Conservation (phyloP, 2,888 invertebrate species). For the Nomada fucata region DNA sequence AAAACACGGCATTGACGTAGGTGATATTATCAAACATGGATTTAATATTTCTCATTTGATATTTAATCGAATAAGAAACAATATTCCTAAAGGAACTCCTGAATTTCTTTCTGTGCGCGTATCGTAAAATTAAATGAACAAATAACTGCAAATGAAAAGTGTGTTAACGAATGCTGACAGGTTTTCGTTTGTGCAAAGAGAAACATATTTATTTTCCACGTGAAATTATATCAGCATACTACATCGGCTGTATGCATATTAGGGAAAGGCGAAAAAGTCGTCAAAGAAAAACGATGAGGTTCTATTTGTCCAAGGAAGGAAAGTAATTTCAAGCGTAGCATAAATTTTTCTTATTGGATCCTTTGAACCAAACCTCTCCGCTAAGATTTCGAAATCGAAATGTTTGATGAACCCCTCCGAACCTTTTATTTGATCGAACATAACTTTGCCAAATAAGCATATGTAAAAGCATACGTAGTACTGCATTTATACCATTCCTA, state of each 20-base stretch:
- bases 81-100: too few species aligned
- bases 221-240: background rate
- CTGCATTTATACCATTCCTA: too few species aligned
- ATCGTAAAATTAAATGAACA: too few species aligned
- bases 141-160: too few species aligned
- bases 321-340: constrained; percentile 11
- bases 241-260: background rate
- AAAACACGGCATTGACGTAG: too few species aligned
- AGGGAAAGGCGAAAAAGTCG: background rate
- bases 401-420: constrained; percentile 9
- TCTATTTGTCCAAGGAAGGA: background rate
- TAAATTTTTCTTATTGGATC: constrained; percentile 14
- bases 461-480: too few species aligned
- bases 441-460: background rate
- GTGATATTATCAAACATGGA: too few species aligned
- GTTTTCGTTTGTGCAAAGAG: background rate
- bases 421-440: background rate
- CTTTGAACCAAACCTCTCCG: constrained; percentile 26
- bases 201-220: background rate
- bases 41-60: too few species aligned
- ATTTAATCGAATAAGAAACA: too few species aligned
- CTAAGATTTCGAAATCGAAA: constrained; percentile 27
- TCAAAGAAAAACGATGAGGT: background rate
- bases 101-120: too few species aligned
- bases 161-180: too few species aligned